Percentiles rank a stretch among this genome's conserved stretches.
Evolutionary conservation across 1,140 invertebrate species (phyloP).

Genomic region (Heliothis subflexa): DNA sequence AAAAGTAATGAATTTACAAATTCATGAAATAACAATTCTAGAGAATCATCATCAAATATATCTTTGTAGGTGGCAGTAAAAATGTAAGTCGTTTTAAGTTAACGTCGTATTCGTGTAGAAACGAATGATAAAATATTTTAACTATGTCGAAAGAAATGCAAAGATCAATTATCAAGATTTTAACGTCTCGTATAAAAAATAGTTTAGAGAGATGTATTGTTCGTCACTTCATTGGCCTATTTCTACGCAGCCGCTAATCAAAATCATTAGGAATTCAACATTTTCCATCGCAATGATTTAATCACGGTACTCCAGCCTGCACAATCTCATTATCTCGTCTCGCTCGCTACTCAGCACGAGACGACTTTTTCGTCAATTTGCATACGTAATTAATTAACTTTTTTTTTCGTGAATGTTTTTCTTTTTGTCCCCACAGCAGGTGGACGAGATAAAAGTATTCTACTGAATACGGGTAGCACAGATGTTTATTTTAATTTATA

Average conservation of each 20-base stretch:
- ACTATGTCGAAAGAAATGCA: no score
- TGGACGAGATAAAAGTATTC: conserved; percentile 60
- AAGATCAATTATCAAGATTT: no score
- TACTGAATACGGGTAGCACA: conserved; percentile 44
- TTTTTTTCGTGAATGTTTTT: conserved; percentile 68
- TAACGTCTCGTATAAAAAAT: no score
- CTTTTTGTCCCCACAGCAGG: conserved; percentile 61
- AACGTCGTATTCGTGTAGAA: no score
- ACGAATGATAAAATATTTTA: no score
- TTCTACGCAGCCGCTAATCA: conserved; percentile 12
- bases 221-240: background rate
- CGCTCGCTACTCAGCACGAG: conserved; percentile 55
- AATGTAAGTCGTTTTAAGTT: no score
- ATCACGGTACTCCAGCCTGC: conserved; percentile 61
- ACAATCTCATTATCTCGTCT: conserved; percentile 77
- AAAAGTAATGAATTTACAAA: no score
- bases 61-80: no score
- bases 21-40: no score
- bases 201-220: background rate
- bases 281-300: conserved; percentile 74
- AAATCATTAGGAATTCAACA: conserved; percentile 56
- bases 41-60: no score
- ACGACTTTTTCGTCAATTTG: conserved; percentile 78
- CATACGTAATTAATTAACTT: conserved; percentile 82
- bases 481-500: conserved; percentile 33